Base-by-base conservation (phyloP, 2,797 vertebrate genomes). In the Enteromius trimaculatus region DNA sequence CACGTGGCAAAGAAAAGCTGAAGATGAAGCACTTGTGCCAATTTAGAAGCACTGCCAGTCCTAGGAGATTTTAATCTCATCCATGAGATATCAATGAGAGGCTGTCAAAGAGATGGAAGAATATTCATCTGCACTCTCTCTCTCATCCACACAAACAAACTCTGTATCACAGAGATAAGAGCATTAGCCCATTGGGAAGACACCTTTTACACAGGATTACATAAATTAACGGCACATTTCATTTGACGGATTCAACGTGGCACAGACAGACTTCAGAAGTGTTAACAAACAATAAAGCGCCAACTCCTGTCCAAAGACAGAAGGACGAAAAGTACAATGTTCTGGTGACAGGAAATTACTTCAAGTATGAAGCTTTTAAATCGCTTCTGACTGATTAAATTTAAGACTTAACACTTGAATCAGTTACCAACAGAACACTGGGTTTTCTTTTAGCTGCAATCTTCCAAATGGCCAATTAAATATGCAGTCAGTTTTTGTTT, bases 91-190 rank as follows among this genome's bases (percentile, higher is more conserved):
- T 83, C 81, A 83, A 69, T 77, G 74, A 77, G 39, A 77, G 74
- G 14, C 74, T 77, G 81, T 83, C 74, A 77, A 77, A 77, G 26
- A 31, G 74, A 83, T 49, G 64, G 51, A 21, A 77, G 6, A 70
- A 70, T 77, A 77, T 83, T 60, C 81, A 47, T 68, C 62, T 14
- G 8, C 47, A 60, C 47, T 68, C 71, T 81, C 42, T 34, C 44
- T 60, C 53, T 13, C 71, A 39, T 39, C 21, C 49, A 55, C 49
- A 60, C 39, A 79, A 79, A 62, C 81, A 83, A 83, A 83, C 37
- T 70, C 81, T 83, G 81, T 29, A 83, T 83, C 51, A 83, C 74
- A 60, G 81, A 77, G 81, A 83, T 83, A 83, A 83, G 49, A 83
- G 81, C 64, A 83, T 83, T 83, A 77, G 65, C 65, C 74, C 23